Evolutionary conservation across 53 echinoderm and acorn worm genomes (phyloP).

Genomic region (Apostichopus leukothele): DNA sequence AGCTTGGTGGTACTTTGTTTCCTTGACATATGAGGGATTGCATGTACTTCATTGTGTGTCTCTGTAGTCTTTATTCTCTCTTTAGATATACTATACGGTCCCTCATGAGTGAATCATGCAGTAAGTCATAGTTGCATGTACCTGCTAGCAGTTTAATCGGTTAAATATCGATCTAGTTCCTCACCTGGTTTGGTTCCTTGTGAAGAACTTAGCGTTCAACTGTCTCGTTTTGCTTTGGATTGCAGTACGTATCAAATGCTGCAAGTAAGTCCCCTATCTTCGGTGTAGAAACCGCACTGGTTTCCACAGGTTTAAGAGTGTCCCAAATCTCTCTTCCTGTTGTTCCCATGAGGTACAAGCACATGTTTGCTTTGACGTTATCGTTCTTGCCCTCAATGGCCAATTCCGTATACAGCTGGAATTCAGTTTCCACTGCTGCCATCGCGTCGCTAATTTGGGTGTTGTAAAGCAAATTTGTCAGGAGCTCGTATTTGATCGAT

Average conservation of each 20-base stretch:
- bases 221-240: conserved; percentile 49
- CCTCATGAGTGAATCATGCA: conserved; percentile 48
- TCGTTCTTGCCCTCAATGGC: conserved; percentile 31
- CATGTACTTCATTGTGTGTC: conserved; percentile 8
- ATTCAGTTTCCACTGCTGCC: conserved; percentile 34
- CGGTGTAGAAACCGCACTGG: too few relatives aligned
- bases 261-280: neutral
- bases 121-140: conserved; percentile 29
- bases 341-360: conserved; percentile 22
- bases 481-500: conserved; percentile 13
- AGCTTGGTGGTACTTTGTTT: too few relatives aligned
- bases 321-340: neutral
- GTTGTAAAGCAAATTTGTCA: neutral
- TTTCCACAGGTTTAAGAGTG: neutral
- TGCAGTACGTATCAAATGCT: conserved; percentile 38
- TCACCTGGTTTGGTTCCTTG: conserved; percentile 48
- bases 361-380: conserved; percentile 28
- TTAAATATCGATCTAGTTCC: conserved; percentile 7
- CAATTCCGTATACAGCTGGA: conserved; percentile 27
- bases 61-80: conserved; percentile 15
- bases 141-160: conserved; percentile 41
- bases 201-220: conserved; percentile 53
- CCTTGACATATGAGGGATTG: neutral
- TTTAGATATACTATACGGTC: conserved; percentile 41
- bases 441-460: neutral